A percentile compares a stretch with the other conserved stretches of the same genome.
Conservation (phyloP, 2,797 vertebrate genomes). For the Nyctalus aviator region DNA sequence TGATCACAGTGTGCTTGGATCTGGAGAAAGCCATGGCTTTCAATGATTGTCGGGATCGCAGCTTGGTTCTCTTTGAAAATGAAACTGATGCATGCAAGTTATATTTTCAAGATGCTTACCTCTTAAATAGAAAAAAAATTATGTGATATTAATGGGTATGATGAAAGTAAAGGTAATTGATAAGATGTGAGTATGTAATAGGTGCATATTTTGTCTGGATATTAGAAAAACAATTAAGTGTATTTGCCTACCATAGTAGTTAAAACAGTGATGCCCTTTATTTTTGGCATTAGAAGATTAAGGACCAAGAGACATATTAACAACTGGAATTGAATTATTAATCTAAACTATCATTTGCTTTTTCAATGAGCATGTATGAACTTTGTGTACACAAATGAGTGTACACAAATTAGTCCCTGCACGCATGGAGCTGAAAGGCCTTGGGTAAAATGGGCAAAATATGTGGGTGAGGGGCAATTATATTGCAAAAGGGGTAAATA, state of each 20-base stretch:
- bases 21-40: not conserved
- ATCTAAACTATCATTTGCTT: not conserved
- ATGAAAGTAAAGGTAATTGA: not conserved
- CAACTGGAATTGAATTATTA: not conserved
- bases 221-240: slow-evolving; percentile 33
- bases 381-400: not conserved
- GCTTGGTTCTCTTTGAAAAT: not conserved
- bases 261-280: not conserved
- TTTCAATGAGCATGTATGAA: not conserved
- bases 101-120: not conserved
- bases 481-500: not conserved
- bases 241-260: not conserved
- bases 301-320: not conserved
- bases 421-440: not conserved
- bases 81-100: not conserved
- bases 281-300: slow-evolving; percentile 12
- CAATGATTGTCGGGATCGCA: not conserved
- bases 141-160: not conserved
- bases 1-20: not conserved
- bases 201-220: not conserved
- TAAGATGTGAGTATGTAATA: not conserved
- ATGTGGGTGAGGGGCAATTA: not conserved
- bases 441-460: slow-evolving; percentile 18
- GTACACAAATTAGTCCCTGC: not conserved
- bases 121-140: not conserved